Percentiles rank a stretch among this genome's conserved stretches.
Conservation (phyloP, 2,113 vertebrate genomes). For the Clarias gariepinus region DNA sequence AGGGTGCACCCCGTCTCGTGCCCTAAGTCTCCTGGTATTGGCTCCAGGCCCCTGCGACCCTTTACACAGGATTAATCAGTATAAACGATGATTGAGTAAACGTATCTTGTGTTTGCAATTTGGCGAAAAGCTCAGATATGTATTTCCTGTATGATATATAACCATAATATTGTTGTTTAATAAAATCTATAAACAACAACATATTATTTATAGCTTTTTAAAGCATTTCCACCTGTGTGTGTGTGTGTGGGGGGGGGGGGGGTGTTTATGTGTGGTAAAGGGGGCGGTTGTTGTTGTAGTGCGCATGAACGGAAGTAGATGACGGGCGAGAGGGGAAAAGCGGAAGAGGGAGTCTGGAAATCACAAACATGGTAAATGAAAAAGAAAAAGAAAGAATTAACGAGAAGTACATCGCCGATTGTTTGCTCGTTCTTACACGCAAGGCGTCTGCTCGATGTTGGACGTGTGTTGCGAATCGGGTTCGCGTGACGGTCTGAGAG, state of each 20-base stretch:
- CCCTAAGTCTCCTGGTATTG: too few relatives aligned
- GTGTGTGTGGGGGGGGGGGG: neutral
- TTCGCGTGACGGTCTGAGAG: neutral
- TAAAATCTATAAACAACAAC: too few relatives aligned
- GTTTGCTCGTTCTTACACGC: neutral
- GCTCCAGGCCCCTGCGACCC: too few relatives aligned
- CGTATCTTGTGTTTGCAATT: too few relatives aligned
- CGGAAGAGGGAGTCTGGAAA: conserved; percentile 71
- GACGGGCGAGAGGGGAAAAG: conserved; percentile 70
- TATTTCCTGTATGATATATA: too few relatives aligned
- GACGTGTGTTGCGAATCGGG: neutral
- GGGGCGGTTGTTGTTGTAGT: conserved; percentile 57
- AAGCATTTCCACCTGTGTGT: neutral
- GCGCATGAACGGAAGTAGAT: conserved; percentile 82
- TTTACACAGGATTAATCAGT: too few relatives aligned
- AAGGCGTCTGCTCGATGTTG: too few relatives aligned
- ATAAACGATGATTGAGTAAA: too few relatives aligned
- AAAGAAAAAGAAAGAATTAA: conserved; percentile 32
- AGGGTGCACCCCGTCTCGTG: too few relatives aligned
- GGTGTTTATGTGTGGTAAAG: conserved; percentile 17
- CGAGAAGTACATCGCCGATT: neutral
- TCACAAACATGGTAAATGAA: conserved; percentile 78
- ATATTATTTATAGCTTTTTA: neutral
- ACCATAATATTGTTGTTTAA: too few relatives aligned
- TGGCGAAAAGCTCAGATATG: too few relatives aligned